A percentile compares a stretch with the other conserved stretches of the same genome.
phyloP scores from a whole-genome alignment of 35 echinoderm and acorn worm species.

The Anneissia japonica region DNA sequence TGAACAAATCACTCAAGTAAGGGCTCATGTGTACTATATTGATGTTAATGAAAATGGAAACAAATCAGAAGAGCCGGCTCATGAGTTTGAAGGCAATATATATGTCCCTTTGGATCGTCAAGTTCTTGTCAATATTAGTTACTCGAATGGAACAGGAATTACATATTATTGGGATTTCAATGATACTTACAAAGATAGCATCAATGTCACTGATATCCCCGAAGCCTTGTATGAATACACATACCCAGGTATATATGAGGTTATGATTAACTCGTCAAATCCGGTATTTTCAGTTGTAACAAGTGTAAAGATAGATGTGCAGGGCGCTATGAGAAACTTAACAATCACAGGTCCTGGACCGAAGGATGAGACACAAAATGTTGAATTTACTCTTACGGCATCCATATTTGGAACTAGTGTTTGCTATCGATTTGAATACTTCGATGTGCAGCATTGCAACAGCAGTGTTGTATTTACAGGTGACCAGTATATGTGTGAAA shows the following conservation, averaged over 20 bases:
- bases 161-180: neutral
- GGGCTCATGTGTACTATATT: neutral
- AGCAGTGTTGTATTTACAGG: neutral
- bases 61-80: neutral
- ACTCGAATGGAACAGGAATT: neutral
- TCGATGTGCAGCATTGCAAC: neutral
- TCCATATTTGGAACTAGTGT: neutral
- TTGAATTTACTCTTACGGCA: neutral
- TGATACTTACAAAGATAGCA: neutral
- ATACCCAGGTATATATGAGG: neutral
- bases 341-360: neutral
- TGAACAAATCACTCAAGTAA: neutral
- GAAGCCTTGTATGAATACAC: neutral
- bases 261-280: neutral
- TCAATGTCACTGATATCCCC: neutral
- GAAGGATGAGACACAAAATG: neutral
- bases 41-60: neutral
- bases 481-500: neutral
- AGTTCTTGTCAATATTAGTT: neutral
- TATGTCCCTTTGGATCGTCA: neutral
- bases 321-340: neutral
- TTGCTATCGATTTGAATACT: neutral
- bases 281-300: neutral
- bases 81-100: neutral
- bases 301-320: neutral